Evolutionary conservation across 2,797 vertebrate species (phyloP), one percentile per base, ranked within the genome.

Genomic region (Hephaestus fuliginosus): DNA sequence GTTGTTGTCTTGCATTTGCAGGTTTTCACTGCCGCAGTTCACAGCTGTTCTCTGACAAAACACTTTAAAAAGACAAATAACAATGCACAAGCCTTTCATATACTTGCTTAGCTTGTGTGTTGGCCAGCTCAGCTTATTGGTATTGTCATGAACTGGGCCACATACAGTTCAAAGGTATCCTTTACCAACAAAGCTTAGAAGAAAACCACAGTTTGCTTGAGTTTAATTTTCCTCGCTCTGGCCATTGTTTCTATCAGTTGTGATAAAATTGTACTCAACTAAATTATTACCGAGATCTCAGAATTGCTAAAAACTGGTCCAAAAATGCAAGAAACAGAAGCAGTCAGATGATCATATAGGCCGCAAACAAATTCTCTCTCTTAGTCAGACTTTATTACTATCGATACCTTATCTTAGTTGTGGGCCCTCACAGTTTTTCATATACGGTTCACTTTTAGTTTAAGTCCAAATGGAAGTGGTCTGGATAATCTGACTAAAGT

Each of bases 101-200:
- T 44, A 64, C 18, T 0, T 25, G 30, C 52, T 22, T 44, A 44
- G 39, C 36, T 30, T 60, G 22, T 61, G 56, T 52, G 22, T n/a
- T 53, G n/a, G 58, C 43, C 53, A 53, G 36, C 10, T 44, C 44
- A 25, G 15, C 20, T 71, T 33, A 4, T 66, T 53, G 46, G 17
- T 46, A 39, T 49, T 67, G 36, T 33, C 33, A 56, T 48, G 22
- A 69, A 69, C 25, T 56, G 62, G 51, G 49, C 36, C 43, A 28
- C 4, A 3, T 60, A 30, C 12, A 11, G 12, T 52, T 14, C 22
- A 44, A 12, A 48, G 4, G 22, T 20, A 14, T 11, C 3, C 41
- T 46, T 61, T 20, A 60, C 9, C 3, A 44, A 25, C 25, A 2
- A 18, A 18, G 17, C 48, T 20, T 43, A 39, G 51, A 39, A 18